Percentiles rank a stretch among this genome's conserved stretches.
phyloP scores from a whole-genome alignment of 2,113 vertebrate species.

The Henicopernis longicauda region DNA sequence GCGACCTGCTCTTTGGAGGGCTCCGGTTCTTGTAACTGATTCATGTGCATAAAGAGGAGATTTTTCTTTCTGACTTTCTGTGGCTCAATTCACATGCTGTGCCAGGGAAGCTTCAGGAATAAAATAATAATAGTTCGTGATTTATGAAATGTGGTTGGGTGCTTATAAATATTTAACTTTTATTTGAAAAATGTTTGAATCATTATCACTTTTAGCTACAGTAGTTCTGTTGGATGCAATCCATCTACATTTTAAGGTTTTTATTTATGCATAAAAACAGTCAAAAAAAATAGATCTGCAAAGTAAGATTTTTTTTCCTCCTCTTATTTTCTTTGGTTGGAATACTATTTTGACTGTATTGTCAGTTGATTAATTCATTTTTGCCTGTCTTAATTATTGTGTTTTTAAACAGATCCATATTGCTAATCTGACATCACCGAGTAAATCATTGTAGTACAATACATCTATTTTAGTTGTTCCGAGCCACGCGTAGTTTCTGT shows the following conservation, averaged over 20 bases:
- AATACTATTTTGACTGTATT: slow-evolving; percentile 67
- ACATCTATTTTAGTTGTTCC: slow-evolving; percentile 52
- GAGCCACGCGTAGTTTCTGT: slow-evolving; percentile 31
- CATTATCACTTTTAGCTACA: slow-evolving; percentile 85
- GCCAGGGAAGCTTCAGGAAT: slow-evolving; percentile 79
- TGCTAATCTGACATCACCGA: slow-evolving; percentile 75
- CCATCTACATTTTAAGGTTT: slow-evolving; percentile 79
- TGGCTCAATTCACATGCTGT: slow-evolving; percentile 69
- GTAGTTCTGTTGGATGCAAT: slow-evolving; percentile 79
- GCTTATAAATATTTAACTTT: slow-evolving; percentile 87
- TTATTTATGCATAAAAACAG: slow-evolving; percentile 81
- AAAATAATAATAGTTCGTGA: slow-evolving; percentile 85
- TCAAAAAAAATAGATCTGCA: slow-evolving; percentile 73
- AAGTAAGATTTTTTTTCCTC: slow-evolving; percentile 52
- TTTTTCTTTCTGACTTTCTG: slow-evolving; percentile 73
- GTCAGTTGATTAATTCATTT: slow-evolving; percentile 76
- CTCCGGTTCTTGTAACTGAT: slow-evolving; percentile 68
- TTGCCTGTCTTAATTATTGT: slow-evolving; percentile 76
- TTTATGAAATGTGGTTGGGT: slow-evolving; percentile 83
- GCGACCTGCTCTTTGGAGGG: slow-evolving; percentile 61
- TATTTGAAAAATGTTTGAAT: slow-evolving; percentile 86
- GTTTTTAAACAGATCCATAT: slow-evolving; percentile 77
- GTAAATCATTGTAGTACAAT: slow-evolving; percentile 71
- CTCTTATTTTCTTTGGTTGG: slow-evolving; percentile 63
- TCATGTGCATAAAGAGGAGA: slow-evolving; percentile 71